Evolutionary conservation across 2,888 invertebrate genomes (phyloP).

Genomic region (Heliothis peltigera): DNA sequence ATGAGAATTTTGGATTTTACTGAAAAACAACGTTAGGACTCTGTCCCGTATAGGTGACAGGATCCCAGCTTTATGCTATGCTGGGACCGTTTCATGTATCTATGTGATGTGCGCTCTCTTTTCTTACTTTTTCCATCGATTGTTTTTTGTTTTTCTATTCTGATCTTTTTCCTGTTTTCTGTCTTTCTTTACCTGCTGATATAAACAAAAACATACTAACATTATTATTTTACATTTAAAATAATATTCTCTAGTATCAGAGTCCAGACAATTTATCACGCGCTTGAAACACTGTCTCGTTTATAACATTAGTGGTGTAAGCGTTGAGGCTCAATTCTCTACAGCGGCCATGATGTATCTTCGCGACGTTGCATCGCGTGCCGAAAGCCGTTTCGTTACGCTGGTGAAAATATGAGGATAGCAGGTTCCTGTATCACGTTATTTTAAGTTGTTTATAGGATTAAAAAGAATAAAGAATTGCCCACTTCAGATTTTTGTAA

Average conservation of each 20-base stretch:
- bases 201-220: too few species aligned
- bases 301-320: constrained; percentile 25
- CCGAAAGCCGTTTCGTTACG: constrained; percentile 12
- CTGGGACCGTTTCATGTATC: too few species aligned
- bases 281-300: constrained; percentile 2
- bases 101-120: too few species aligned
- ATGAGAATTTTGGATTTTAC: too few species aligned
- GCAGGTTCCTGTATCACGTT: constrained; percentile 1
- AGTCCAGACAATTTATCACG: constrained; percentile 13
- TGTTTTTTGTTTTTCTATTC: too few species aligned
- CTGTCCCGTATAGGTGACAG: too few species aligned
- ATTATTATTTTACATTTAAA: background rate
- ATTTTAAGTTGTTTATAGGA: background rate
- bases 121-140: too few species aligned
- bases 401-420: constrained; percentile 3
- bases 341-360: constrained; percentile 26
- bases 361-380: constrained; percentile 23
- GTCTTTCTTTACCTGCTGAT: too few species aligned
- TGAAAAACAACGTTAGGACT: background rate
- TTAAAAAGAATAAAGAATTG: background rate
- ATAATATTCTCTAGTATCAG: background rate
- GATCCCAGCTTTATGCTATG: too few species aligned
- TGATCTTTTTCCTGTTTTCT: too few species aligned
- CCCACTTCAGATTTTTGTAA: too few species aligned
- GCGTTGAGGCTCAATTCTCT: constrained; percentile 15